phyloP scores from a whole-genome alignment of 2,113 vertebrate genomes.

The Pituophis catenifer region DNA sequence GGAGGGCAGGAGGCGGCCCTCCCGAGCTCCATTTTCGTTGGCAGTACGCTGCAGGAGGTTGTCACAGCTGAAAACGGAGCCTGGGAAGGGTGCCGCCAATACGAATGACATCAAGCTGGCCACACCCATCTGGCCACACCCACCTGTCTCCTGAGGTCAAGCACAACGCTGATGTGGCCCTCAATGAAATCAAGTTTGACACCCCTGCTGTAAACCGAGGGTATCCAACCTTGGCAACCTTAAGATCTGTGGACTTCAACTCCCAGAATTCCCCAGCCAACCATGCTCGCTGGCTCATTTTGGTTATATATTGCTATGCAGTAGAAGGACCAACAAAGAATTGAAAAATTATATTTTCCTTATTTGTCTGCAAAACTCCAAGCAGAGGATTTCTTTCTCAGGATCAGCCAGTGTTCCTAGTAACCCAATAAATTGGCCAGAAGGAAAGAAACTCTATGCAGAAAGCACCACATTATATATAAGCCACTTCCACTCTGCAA shows the following conservation, averaged over 20 bases:
- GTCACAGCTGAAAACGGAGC: too few species aligned
- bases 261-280: neutral
- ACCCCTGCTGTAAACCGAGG: neutral
- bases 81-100: too few species aligned
- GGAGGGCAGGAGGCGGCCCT: too few species aligned
- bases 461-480: neutral
- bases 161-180: too few species aligned
- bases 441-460: neutral
- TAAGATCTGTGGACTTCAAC: neutral
- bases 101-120: too few species aligned
- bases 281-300: neutral
- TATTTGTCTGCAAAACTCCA: neutral
- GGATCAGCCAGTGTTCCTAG: neutral
- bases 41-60: too few species aligned
- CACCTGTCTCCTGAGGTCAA: too few species aligned
- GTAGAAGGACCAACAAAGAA: neutral
- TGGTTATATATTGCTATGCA: neutral
- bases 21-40: too few species aligned
- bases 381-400: neutral
- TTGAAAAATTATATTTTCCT: neutral
- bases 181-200: too few species aligned
- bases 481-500: neutral
- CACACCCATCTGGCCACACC: too few species aligned
- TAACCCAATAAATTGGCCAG: neutral
- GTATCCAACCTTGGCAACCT: neutral